phyloP scores from a whole-genome alignment of 2,797 vertebrate genomes.

The Falco biarmicus region DNA sequence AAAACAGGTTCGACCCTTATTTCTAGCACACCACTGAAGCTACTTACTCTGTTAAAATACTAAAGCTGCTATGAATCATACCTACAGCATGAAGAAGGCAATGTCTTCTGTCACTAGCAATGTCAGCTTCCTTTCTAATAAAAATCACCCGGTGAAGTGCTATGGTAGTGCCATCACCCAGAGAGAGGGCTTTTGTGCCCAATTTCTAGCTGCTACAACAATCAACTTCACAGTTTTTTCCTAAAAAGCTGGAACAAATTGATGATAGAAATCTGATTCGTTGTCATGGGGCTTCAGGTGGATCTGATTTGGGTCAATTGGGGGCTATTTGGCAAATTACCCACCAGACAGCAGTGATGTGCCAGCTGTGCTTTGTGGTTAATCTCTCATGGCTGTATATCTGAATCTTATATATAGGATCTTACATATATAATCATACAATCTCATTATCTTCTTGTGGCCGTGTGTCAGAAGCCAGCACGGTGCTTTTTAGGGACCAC shows the following conservation, averaged over 20 bases:
- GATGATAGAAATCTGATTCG: background rate
- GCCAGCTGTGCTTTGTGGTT: background rate
- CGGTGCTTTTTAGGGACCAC: background rate
- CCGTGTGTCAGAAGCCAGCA: background rate
- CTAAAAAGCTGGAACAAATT: background rate
- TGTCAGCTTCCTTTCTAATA: background rate
- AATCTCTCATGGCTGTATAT: fast-evolving
- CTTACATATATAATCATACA: too few relatives aligned
- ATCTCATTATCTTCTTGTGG: too few relatives aligned
- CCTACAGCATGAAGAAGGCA: background rate
- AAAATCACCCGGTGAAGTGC: background rate
- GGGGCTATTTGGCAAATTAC: background rate
- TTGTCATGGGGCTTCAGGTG: background rate
- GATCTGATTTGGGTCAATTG: background rate
- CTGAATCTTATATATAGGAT: background rate
- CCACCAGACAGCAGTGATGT: background rate
- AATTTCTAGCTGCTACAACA: background rate
- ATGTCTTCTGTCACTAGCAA: background rate
- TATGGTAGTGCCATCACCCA: background rate
- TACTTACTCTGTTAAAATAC: background rate
- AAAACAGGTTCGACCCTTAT: background rate
- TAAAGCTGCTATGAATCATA: background rate
- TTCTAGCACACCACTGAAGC: background rate
- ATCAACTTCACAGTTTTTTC: fast-evolving
- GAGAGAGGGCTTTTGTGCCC: background rate